Base-by-base conservation (phyloP, 2,888 invertebrate genomes). In the Ichneumon xanthorius region DNA sequence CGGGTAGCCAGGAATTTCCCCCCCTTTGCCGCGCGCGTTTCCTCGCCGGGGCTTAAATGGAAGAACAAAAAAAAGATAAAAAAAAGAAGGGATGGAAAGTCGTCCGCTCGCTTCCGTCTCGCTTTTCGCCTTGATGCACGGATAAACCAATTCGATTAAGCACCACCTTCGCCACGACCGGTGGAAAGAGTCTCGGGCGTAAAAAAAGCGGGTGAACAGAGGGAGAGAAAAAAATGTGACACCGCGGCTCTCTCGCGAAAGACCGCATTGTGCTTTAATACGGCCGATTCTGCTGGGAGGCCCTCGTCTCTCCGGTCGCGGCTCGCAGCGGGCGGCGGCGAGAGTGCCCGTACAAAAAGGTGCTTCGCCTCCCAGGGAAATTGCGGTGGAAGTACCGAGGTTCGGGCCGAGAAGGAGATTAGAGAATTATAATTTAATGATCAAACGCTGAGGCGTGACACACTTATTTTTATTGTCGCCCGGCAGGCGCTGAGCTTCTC, bases 111-210 rank as follows among this genome's bases (percentile, higher is more conserved):
- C 70, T 82, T 82, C 79, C 79, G 75, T 82, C 82, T 85, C 75
- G 75, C 75, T 77, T 83, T 83, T 85, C 85, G 77, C 80, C 85
- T 85, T 85, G 83, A 83, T 77, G 85, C 85, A 82, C 82, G 85
- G 85, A 80, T 83, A 83, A 85, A 85, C 85, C 85, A 83, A 85
- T 85, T 83, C 85, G 85, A 85, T 82, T 85, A 82, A 77, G 80
- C 40, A 61, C 72, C 79, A 67, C 67, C 45, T 9, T 48, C 22
- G 26, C 50, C 75, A 30, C 50, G 53, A 48, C 61, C 50, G 63
- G 53, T 63, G 53, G 61, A 70, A 81, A 81, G 78, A 55, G 70
- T 75, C 75, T 79, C 37, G 26, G 65, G 50, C 7, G 63, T 9
- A 26, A 22, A 77, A 84, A 26, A 16, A 14, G 48, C 11, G 16